Evolutionary conservation across 2,888 invertebrate genomes (phyloP), one percentile per base, ranked within the genome.

Genomic region (Platycheirus rosarum): DNA sequence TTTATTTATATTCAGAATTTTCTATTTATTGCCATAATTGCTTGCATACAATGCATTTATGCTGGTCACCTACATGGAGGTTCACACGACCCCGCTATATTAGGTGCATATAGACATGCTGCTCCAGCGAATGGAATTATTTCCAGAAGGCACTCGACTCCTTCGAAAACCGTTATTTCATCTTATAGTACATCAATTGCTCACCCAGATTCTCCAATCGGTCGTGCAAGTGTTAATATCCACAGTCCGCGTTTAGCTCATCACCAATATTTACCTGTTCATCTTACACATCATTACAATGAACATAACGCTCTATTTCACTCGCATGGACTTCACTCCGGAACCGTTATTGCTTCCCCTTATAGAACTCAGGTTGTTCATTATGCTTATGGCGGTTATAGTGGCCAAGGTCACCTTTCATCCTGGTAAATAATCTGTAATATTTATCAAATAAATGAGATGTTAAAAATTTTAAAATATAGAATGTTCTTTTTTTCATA

Each of bases 221-320:
- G 2, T 4, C 18, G 4, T 49, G 26, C 49, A 49, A 18, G 8
- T 44, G 11, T 11, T 11, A 8, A 29, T 14, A 23, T 23, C 13
- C 8, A 13, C 13, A 48, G 8, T 26, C 55, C 63, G 18, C 49
- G 49, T 8, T 20, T 37, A 40, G 57, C 57, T 0, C 44, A 71
- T 8, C 53, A 53, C 6, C 71, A 70, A 51, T 65, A 77, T 16
- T 60, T 77, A 11, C 65, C 77, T 2, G 65, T 57, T 1, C 77
- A 71, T 29, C n/a, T 71, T 26, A 13, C 57, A 8, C 49, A 46
- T 29, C 35, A 37, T 16, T n/a, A n/a, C n/a, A n/a, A 35, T 60
- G 44, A 51, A 57, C 40, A 8, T 32, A n/a, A n/a, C n/a, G n/a
- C n/a, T n/a, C n/a, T n/a, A n/a, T n/a, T 11, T 6, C 73, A 29